phyloP scores from a whole-genome alignment of 1,140 invertebrate species.

The Cherax destructor region DNA sequence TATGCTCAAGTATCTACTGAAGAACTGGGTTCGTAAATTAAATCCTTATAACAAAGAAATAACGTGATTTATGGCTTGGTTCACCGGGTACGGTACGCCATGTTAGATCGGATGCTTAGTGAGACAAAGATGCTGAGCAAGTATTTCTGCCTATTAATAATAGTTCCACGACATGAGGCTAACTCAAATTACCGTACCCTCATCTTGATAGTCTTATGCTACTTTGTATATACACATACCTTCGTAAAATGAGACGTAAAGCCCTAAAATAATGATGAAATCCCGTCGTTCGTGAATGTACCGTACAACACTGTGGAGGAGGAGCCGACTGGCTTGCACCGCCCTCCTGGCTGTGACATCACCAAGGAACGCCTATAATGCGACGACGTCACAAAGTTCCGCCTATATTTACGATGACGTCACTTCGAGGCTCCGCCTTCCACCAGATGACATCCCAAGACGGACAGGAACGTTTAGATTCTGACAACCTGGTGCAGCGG shows the following conservation, averaged over 20 bases:
- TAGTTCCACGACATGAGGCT: background rate
- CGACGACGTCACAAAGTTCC: slow-evolving; percentile 59
- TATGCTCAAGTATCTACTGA: slow-evolving; percentile 21
- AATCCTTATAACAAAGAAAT: slow-evolving; percentile 61
- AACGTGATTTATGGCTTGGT: slow-evolving; percentile 70
- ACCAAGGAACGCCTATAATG: slow-evolving; percentile 43
- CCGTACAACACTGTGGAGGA: slow-evolving; percentile 65
- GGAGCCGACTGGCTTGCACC: slow-evolving; percentile 58
- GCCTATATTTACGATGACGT: slow-evolving; percentile 68
- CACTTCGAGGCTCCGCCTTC: slow-evolving; percentile 64
- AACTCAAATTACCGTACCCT: background rate
- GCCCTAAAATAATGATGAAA: slow-evolving; percentile 43
- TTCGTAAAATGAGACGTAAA: slow-evolving; percentile 52
- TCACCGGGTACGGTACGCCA: slow-evolving; percentile 71
- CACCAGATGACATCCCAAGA: slow-evolving; percentile 72
- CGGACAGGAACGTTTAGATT: slow-evolving; percentile 72
- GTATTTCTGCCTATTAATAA: background rate
- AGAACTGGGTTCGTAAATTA: slow-evolving; percentile 12
- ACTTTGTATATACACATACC: slow-evolving; percentile 37
- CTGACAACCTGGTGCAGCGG: slow-evolving; percentile 72
- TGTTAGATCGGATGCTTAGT: slow-evolving; percentile 64
- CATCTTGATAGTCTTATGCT: slow-evolving; percentile 16
- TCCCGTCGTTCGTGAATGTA: slow-evolving; percentile 20
- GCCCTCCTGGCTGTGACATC: slow-evolving; percentile 63
- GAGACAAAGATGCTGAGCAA: slow-evolving; percentile 39